Percentiles rank a stretch among this genome's conserved stretches.
Evolutionary conservation across 2,888 invertebrate genomes (phyloP).

Genomic region (Leptinotarsa haldemani): DNA sequence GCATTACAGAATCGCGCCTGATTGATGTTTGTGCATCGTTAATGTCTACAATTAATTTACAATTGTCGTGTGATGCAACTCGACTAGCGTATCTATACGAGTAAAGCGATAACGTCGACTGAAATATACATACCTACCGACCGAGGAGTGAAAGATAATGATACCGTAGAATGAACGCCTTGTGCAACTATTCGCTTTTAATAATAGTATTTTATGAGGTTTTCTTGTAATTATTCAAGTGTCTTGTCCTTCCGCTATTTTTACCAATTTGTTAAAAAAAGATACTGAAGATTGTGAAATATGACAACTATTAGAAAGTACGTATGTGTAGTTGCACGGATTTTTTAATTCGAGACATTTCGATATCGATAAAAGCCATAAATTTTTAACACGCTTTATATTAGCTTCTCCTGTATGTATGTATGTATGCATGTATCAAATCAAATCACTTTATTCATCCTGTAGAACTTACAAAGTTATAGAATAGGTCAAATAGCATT

Average conservation of each 20-base stretch:
- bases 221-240: not conserved
- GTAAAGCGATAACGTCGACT: not conserved
- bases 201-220: not conserved
- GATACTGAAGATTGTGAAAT: not conserved
- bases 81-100: not conserved
- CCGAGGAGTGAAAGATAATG: not conserved
- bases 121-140: not conserved
- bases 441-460: too few relatives aligned
- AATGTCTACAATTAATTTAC: constrained; percentile 4
- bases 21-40: not conserved
- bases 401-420: too few relatives aligned
- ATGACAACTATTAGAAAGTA: too few relatives aligned
- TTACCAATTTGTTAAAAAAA: not conserved
- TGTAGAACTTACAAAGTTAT: too few relatives aligned
- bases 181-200: not conserved
- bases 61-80: not conserved
- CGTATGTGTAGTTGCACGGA: too few relatives aligned
- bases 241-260: not conserved
- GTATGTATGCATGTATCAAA: too few relatives aligned
- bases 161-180: not conserved
- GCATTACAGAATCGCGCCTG: not conserved
- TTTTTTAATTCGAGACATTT: too few relatives aligned
- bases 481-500: too few relatives aligned
- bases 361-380: too few relatives aligned
- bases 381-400: too few relatives aligned